Evolutionary conservation across 2,888 invertebrate genomes (phyloP).

Genomic region (Drosophila quinaria): DNA sequence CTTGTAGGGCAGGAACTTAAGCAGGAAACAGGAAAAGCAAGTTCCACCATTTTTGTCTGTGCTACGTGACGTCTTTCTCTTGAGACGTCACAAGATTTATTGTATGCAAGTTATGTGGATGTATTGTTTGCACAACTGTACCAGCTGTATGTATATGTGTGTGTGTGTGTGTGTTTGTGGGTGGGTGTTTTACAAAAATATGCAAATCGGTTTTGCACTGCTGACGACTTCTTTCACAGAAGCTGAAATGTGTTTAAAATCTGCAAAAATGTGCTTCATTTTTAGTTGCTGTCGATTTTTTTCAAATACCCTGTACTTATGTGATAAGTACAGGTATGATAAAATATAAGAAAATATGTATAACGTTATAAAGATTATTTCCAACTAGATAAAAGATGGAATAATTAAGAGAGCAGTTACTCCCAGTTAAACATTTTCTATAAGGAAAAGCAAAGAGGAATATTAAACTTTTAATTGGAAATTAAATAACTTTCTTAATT

Average conservation of each 20-base stretch:
- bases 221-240: slow-evolving; percentile 73
- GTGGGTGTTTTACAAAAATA: slow-evolving; percentile 53
- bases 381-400: no score
- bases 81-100: slow-evolving; percentile 81
- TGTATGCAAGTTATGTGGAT: slow-evolving; percentile 77
- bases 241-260: slow-evolving; percentile 79
- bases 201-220: slow-evolving; percentile 74
- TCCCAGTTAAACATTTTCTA: no score
- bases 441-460: no score
- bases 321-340: background rate
- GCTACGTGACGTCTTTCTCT: slow-evolving; percentile 80
- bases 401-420: background rate
- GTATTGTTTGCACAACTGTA: slow-evolving; percentile 60
- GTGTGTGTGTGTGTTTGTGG: slow-evolving; percentile 8
- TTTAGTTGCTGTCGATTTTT: slow-evolving; percentile 67
- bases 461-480: no score
- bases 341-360: background rate
- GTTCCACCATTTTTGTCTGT: slow-evolving; percentile 67
- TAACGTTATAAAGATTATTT: background rate
- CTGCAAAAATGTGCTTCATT: slow-evolving; percentile 71
- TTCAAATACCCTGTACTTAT: background rate
- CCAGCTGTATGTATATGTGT: slow-evolving; percentile 13
- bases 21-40: slow-evolving; percentile 80
- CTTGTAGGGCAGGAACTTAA: slow-evolving; percentile 70
- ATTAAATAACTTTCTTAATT: no score